Evolutionary conservation across 2,113 vertebrate species (phyloP), one percentile per base, ranked within the genome.

Genomic region (Psittacula cyanocephala): DNA sequence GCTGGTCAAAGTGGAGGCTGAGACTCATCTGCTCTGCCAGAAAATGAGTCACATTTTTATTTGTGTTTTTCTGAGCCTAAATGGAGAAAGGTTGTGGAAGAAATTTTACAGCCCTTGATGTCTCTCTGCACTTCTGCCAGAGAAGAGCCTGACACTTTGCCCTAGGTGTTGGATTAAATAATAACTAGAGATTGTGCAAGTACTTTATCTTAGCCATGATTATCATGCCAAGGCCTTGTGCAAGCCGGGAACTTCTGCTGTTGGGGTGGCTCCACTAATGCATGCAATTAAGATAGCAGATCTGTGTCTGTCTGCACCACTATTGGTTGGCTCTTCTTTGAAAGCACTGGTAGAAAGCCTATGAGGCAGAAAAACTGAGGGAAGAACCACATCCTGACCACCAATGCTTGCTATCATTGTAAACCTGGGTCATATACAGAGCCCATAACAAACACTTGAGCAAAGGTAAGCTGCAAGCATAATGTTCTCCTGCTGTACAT

Each of bases 171-270:
- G 43, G 76, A 59, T 97, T 94, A 92, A 94, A 95, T 88, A 72
- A 39, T 91, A 88, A 70, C 86, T 90, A 64, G 86, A 86, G 82
- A 81, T 78, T 86, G 60, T 88, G 83, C 50, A 94, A 96, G 94
- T 77, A 29, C 15, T 86, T 91, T 71, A 88, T 28, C 23, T 81
- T 81, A 81, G 72, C 76, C 17, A 1, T 27, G 64, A 77, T 86
- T 88, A 83, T 55, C 86, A 39, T 62, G 28, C 68, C 80, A 83
- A 88, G 53, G 55, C 31, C 76, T 93, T 93, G 68, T 0, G 0
- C 13, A 92, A 95, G 60, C 59, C 59, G 59, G 22, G 7, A 22
- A 72, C 68, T 86, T 86, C 59, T 88, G 67, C 0, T 6, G 37
- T 55, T 63, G 35, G 65, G 57, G 23, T 59, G 76, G 49, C 37